These are phyloP conservation scores for Coleophora deauratella DNA, from an alignment of 2,888 invertebrate genomes.

Conservation along the genomic window DNA sequence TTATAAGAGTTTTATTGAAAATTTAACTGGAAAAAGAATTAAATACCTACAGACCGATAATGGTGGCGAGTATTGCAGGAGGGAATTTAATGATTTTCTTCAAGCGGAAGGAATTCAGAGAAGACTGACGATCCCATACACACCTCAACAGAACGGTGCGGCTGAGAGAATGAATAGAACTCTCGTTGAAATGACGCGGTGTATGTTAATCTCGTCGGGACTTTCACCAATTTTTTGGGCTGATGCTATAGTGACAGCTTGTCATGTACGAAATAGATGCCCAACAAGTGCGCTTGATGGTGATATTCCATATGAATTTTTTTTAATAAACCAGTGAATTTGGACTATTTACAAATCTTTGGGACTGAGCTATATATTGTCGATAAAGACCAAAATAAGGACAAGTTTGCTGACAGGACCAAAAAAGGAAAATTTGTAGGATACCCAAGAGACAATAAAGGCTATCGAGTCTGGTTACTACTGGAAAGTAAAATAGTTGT, in stretches of 20 bases:
- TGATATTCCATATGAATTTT: background rate
- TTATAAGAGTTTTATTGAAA: constrained; percentile 10
- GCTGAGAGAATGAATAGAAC: constrained; percentile 4
- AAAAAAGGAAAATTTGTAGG: background rate
- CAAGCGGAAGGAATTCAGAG: constrained; percentile 6
- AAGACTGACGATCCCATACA: constrained; percentile 2
- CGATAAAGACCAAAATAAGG: background rate
- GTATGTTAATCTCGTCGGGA: constrained; percentile 2
- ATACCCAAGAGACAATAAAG: background rate
- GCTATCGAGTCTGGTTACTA: background rate
- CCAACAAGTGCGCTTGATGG: background rate
- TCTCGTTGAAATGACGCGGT: constrained; percentile 6
- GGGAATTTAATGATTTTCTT: constrained; percentile 7
- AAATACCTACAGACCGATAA: constrained; percentile 12
- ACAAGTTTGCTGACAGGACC: background rate
- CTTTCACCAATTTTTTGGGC: constrained; percentile 4
- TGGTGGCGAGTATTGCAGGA: constrained; percentile 9
- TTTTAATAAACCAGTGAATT: background rate
- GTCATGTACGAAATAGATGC: background rate
- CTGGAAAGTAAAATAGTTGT: background rate
- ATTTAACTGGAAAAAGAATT: constrained; percentile 6
- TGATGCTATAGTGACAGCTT: constrained; percentile 1
- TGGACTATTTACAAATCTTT: background rate
- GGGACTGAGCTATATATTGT: background rate
- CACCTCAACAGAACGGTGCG: constrained; percentile 3